Percentiles rank a stretch among this genome's conserved stretches.
These are phyloP conservation scores for Lycia hirtaria DNA, from an alignment of 2,888 invertebrate species.

Conservation along the genomic window DNA sequence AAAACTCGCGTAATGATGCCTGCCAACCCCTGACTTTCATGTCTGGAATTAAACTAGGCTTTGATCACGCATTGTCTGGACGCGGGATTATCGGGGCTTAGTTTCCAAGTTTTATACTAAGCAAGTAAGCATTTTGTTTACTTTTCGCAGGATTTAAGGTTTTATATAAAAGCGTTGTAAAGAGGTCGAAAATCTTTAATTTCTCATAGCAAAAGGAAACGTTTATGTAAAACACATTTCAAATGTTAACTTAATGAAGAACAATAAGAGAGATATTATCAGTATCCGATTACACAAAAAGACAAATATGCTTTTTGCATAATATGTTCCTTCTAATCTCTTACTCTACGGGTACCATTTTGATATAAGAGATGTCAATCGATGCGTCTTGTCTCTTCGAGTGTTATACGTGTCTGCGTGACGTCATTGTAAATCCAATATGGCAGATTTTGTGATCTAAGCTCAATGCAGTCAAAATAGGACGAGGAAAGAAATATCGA, in stretches of 20 bases:
- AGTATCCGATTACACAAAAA: no score
- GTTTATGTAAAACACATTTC: not conserved
- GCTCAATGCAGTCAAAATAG: no score
- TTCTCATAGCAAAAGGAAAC: not conserved
- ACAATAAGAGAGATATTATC: no score
- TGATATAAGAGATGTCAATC: no score
- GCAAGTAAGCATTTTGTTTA: slow-evolving; percentile 3
- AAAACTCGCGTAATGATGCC: slow-evolving; percentile 45
- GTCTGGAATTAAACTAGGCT: slow-evolving; percentile 27
- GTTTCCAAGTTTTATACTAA: slow-evolving; percentile 4
- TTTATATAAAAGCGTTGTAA: not conserved
- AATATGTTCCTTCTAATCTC: no score
- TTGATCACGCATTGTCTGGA: slow-evolving; percentile 38
- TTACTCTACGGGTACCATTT: no score
- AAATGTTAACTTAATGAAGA: not conserved
- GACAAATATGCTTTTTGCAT: no score
- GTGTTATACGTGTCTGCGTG: no score
- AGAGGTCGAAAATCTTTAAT: not conserved
- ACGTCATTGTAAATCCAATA: no score
- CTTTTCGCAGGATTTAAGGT: slow-evolving; percentile 1
- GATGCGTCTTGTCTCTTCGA: no score
- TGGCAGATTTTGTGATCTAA: no score
- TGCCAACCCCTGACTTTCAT: slow-evolving; percentile 45
- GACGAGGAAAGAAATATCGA: no score
- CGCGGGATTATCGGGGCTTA: slow-evolving; percentile 13